Base-by-base conservation (phyloP, 2,113 vertebrate species). In the Ptyas mucosa region DNA sequence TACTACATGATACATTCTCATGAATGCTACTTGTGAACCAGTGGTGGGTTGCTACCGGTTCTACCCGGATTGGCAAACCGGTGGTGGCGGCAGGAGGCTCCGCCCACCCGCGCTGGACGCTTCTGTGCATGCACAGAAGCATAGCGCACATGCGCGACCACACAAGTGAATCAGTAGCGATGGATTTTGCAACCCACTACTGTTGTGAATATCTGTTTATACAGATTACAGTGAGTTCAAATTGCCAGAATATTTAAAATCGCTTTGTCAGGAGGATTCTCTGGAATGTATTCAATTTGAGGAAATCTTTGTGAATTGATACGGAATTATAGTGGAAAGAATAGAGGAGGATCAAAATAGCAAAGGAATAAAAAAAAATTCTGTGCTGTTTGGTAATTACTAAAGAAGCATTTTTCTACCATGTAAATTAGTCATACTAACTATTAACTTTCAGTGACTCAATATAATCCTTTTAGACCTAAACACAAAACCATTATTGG, bases 371-470 rank as follows among this genome's bases (percentile, higher is more conserved):
- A 81, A 81, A 49, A 0, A 58, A 89, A 89, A 2, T 20, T 87
- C 91, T 29, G 86, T 39, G 91, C 21, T 49, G 1, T 88, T 93
- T 69, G 53, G 9, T 3, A 90, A 61, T 88, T 20, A 23, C 89
- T 21, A 29, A 93, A 34, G 81, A 46, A 46, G 43, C 15, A 91
- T 15, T 92, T 43, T 14, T 91, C 18, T 85, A 85, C 53, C 15
- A 91, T 1, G 89, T 3, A 91, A 46, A 89, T 89, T 26, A 91
- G 89, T 57, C 21, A 94, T 89, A 85, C 64, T n/a, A 90, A 89
- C 43, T 21, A 94, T 81, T n/a, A n/a, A 69, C 92, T 95, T 69
- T 89, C 2, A 53, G 11, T 61, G 53, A 86, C 55, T 90, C 75
- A 5, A 0, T 81, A 0, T 90, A 87, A 90, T 52, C 54, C 46